These are phyloP conservation scores for Loriculus beryllinus DNA, from an alignment of 2,797 vertebrate species.

Conservation along the genomic window DNA sequence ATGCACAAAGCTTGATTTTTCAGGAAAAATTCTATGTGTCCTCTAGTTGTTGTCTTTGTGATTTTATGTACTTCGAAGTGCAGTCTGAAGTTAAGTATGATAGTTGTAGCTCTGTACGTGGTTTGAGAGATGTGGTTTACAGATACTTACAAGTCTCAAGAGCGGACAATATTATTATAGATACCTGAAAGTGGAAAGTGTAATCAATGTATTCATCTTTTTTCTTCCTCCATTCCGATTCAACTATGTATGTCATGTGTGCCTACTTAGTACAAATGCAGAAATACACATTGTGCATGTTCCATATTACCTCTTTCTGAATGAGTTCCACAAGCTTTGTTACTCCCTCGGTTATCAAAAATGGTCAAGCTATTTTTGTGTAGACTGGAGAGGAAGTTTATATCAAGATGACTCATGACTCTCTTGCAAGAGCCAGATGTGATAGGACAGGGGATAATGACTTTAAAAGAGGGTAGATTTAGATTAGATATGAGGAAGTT, in stretches of 20 bases:
- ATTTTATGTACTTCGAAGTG: background rate
- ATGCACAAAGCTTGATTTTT: background rate
- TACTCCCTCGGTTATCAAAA: background rate
- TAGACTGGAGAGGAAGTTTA: background rate
- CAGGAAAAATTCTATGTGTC: background rate
- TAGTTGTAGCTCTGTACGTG: background rate
- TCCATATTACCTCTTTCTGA: background rate
- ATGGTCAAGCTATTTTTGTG: background rate
- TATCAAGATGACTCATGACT: background rate
- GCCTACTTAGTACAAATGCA: background rate
- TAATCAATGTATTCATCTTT: background rate
- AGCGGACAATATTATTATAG: background rate
- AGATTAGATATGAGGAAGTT: background rate
- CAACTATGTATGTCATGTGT: accelerated
- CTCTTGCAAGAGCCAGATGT: background rate
- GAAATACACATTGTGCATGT: background rate
- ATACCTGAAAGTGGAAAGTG: background rate
- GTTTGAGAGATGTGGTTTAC: background rate
- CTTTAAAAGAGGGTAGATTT: background rate
- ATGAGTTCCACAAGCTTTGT: background rate
- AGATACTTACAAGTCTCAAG: background rate
- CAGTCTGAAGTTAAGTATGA: background rate
- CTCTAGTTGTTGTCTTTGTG: background rate
- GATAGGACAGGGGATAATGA: background rate
- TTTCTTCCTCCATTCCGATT: background rate